Percentiles rank a stretch among this genome's conserved stretches.
Conservation (phyloP, 1,140 invertebrate genomes). For the Drosophila gunungcola region DNA sequence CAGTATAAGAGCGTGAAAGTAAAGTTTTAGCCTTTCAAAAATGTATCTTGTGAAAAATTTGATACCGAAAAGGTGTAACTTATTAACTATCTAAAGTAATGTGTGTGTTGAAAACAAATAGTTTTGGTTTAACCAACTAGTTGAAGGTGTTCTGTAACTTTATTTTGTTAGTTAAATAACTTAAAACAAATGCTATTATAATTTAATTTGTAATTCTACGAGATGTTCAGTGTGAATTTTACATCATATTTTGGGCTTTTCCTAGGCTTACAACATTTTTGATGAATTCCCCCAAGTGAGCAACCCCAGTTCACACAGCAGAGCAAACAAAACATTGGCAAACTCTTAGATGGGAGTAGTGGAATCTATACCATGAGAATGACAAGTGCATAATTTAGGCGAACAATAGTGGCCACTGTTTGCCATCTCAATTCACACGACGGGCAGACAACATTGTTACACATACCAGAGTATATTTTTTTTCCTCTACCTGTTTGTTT, state of each 20-base stretch:
- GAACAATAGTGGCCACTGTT: constrained; percentile 28
- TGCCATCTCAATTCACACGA: constrained; percentile 31
- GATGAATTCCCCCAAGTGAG: not conserved
- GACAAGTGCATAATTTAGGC: constrained; percentile 23
- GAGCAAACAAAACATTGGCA: constrained; percentile 13
- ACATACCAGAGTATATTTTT: constrained; percentile 11
- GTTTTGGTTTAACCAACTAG: not conserved
- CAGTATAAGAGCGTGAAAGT: not conserved
- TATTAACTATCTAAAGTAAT: not conserved
- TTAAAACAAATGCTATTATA: too few relatives aligned
- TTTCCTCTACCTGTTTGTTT: constrained; percentile 34
- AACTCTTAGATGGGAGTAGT: constrained; percentile 1
- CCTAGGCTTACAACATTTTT: not conserved
- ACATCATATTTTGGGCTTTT: too few relatives aligned
- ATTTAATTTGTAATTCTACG: too few relatives aligned
- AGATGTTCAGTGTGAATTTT: too few relatives aligned
- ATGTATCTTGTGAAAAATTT: not conserved
- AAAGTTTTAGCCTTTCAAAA: not conserved
- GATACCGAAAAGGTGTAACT: not conserved
- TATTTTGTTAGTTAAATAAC: too few relatives aligned
- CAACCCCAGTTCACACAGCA: constrained; percentile 21
- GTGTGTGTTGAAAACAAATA: not conserved
- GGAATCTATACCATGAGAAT: constrained; percentile 42
- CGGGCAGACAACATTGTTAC: constrained; percentile 13
- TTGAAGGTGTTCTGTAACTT: too few relatives aligned